Base-by-base conservation (phyloP, 1,140 invertebrate species). In the Euura lappo region DNA sequence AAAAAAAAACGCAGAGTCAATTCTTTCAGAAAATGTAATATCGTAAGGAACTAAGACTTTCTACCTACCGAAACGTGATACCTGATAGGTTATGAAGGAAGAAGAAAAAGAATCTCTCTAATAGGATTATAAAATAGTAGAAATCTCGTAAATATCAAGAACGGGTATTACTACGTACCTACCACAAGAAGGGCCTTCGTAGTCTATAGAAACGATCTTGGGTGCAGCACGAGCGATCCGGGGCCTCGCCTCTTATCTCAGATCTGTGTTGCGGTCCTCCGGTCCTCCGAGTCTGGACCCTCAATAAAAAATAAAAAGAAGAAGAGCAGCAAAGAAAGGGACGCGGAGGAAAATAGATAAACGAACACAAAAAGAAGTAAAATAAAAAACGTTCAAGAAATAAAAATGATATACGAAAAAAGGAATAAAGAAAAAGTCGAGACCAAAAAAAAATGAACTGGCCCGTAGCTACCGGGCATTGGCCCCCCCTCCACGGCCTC, bases 291-390 rank as follows among this genome's bases (percentile, higher is more conserved):
- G 51, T 60, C 51, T 28, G 28, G 51, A n/a, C 8, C 51, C 28
- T n/a, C 51, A 60, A 60, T 60, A 60, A 60, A 60, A 60, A 60
- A 60, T 60, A 60, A 60, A 60, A 60, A n/a, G 51, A 60, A 60
- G 51, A 60, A 60, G 51, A 60, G 8, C 8, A 5, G 8, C 51
- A 3, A 60, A n/a, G 13, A 60, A 60, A n/a, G 51, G 6, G 13
- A 8, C 10, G 13, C 10, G 3, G 13, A n/a, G 13, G 51, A 60
- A 60, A 60, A n/a, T 11, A 60, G 13, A 60, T 11, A n/a, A n/a
- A n/a, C 10, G 8, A 6, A 60, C 8, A 11, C 5, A n/a, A 60
- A 60, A 60, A 60, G 13, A 60, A 60, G 47, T 2, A 51, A 51
- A 51, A 11, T 3, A 60, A 0, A 60, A 60, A n/a, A 60, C 28